Conservation (phyloP, 2,113 vertebrate genomes). For the Charadrius vociferus region DNA sequence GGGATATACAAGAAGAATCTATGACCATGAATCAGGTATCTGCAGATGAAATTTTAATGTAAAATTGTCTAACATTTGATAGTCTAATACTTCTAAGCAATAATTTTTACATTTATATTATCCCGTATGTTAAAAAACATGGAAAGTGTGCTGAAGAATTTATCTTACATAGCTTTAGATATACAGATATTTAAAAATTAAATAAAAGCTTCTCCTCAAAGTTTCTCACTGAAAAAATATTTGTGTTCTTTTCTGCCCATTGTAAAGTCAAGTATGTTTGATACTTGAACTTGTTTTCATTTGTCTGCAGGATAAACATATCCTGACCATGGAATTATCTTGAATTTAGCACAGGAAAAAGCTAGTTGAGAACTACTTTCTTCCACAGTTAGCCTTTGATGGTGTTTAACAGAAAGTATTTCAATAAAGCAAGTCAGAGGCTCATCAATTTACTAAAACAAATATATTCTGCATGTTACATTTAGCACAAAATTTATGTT, state of each 20-base stretch:
- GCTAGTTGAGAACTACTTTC: neutral
- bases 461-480: neutral
- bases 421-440: neutral
- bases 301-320: neutral
- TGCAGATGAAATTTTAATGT: neutral
- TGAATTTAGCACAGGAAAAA: neutral
- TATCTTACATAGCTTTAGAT: neutral
- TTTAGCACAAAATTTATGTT: neutral
- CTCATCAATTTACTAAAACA: neutral
- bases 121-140: neutral
- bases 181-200: neutral
- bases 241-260: neutral
- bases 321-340: neutral
- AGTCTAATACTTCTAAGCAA: neutral
- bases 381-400: neutral
- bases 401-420: neutral
- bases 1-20: neutral
- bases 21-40: neutral
- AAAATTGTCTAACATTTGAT: neutral
- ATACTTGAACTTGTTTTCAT: neutral
- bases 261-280: neutral
- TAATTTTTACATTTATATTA: neutral
- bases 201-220: neutral
- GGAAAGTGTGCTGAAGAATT: neutral
- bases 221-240: neutral